phyloP scores from a whole-genome alignment of 2,888 invertebrate species.

The Galeruca laticollis region DNA sequence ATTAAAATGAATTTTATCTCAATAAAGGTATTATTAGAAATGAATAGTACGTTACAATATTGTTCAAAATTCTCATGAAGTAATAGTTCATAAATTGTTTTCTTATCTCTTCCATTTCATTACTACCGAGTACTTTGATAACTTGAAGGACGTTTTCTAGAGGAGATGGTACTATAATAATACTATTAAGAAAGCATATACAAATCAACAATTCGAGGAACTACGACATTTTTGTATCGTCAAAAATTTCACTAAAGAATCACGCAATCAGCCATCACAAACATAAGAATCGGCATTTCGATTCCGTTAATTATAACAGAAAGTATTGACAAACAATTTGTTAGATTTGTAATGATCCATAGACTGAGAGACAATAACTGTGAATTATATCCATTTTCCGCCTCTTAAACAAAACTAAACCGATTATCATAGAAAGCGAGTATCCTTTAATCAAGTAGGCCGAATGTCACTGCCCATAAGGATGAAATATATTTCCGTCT shows the following conservation, averaged over 20 bases:
- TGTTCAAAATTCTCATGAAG: neutral
- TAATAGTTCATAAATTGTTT: conserved; percentile 2
- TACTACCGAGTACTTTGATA: neutral
- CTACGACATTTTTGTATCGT: neutral
- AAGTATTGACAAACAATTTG: conserved; percentile 6
- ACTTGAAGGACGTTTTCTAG: neutral
- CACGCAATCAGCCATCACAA: conserved; percentile 1
- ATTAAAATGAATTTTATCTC: conserved; percentile 8
- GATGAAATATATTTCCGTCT: conserved; percentile 32
- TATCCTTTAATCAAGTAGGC: conserved; percentile 53
- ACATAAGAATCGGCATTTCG: neutral
- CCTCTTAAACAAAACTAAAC: conserved; percentile 42
- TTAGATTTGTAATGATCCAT: conserved; percentile 9
- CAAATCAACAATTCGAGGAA: neutral
- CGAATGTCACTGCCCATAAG: conserved; percentile 48
- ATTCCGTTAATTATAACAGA: neutral
- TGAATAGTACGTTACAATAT: conserved; percentile 4
- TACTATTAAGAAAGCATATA: too few species aligned
- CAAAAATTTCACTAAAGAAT: neutral
- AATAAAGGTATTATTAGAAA: neutral
- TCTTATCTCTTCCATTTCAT: neutral
- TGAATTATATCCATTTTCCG: conserved; percentile 47
- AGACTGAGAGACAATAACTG: conserved; percentile 34
- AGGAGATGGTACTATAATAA: neutral
- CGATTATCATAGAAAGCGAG: conserved; percentile 53